Conservation (phyloP, 2,797 vertebrate genomes). For the Parauchenoglanis punctatus region DNA sequence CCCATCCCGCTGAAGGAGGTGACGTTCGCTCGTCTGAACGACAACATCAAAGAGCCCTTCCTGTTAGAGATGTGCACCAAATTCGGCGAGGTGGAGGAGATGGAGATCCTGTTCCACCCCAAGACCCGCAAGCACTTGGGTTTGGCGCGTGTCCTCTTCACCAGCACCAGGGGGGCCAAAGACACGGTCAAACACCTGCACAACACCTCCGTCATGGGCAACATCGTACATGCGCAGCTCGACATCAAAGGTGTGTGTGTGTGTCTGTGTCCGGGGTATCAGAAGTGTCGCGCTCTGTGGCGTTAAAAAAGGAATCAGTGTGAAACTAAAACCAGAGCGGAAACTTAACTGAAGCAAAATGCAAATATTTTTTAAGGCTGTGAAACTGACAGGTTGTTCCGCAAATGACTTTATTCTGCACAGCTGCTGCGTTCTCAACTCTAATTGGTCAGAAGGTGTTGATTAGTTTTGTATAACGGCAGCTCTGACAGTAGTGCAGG, state of each 20-base stretch:
- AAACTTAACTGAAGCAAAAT: neutral
- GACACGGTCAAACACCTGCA: constrained; percentile 91
- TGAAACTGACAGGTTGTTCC: neutral
- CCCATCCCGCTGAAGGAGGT: constrained; percentile 93
- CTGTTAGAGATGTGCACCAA: constrained; percentile 92
- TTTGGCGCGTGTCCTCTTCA: constrained; percentile 89
- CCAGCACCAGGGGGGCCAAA: constrained; percentile 88
- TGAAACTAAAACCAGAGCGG: neutral
- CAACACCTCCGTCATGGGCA: constrained; percentile 94
- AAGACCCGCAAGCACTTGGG: constrained; percentile 93
- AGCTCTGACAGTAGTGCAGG: neutral
- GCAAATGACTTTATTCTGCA: neutral
- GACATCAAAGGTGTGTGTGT: constrained; percentile 86
- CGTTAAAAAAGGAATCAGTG: neutral
- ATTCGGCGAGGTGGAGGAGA: constrained; percentile 91
- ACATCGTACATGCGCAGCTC: constrained; percentile 92
- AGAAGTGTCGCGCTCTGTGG: neutral
- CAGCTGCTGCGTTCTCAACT: neutral
- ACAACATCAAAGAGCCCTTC: constrained; percentile 92
- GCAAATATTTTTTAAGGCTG: neutral
- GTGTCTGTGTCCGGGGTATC: neutral
- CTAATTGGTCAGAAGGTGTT: neutral
- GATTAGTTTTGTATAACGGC: neutral
- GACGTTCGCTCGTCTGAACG: constrained; percentile 91
- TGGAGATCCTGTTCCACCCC: constrained; percentile 91